phyloP scores from a whole-genome alignment of 2,797 vertebrate species.

The Crypturellus tataupa region DNA sequence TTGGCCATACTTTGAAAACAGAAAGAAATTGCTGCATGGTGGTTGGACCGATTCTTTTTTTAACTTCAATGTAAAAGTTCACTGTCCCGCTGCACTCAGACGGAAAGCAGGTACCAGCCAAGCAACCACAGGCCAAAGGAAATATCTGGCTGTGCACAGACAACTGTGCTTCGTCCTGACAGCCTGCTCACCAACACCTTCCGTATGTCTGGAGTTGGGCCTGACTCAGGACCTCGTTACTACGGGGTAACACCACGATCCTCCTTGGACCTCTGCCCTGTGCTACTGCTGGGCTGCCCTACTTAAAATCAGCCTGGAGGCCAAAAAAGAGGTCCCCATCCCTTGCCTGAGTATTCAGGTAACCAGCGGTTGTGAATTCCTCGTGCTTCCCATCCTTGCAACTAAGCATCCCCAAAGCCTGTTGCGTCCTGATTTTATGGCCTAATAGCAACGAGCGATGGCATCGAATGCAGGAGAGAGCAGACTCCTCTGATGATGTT shows the following conservation, averaged over 20 bases:
- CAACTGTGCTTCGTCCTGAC: not conserved
- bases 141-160: not conserved
- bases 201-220: not conserved
- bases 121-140: not conserved
- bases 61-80: not conserved
- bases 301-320: not conserved
- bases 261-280: not conserved
- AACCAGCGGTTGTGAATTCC: not conserved
- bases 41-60: not conserved
- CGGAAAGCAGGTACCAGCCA: conserved; percentile 10
- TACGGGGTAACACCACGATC: not conserved
- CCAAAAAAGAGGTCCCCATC: not conserved
- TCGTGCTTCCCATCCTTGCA: not conserved
- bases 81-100: not conserved
- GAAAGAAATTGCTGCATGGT: not conserved
- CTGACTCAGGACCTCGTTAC: not conserved
- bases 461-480: not conserved
- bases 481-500: not conserved
- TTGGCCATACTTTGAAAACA: not conserved
- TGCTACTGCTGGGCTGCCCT: not conserved
- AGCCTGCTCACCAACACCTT: not conserved
- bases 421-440: not conserved
- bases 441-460: not conserved
- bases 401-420: not conserved
- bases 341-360: not conserved